Base-by-base conservation (phyloP, 2,797 vertebrate species). In the Orientallactaga sibirica region DNA sequence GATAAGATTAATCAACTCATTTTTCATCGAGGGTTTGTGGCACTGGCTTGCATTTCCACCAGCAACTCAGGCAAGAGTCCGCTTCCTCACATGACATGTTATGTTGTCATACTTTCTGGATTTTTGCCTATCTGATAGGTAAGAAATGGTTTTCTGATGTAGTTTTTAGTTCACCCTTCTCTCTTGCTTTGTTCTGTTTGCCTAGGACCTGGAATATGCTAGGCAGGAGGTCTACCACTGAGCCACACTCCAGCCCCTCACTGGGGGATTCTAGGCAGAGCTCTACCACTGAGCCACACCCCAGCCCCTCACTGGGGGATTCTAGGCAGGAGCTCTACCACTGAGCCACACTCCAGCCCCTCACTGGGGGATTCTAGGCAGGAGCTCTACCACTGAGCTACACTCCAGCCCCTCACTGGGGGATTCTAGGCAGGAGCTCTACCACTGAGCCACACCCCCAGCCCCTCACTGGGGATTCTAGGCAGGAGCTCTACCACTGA, bases 71-170 rank as follows among this genome's bases (percentile, higher is more conserved):
- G 33, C 7, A 10, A 22, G 43, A 27, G 20, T 48, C 80, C 37
- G 3, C 61, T 37, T 61, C 83, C 52, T 22, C 66, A 70, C 4
- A 18, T 24, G 1, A 4, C 16, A 41, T 76, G 62, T 41, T 52
- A 75, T 29, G 92, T 25, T 24, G 71, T 77, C 86, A 22, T 12
- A 27, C 12, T 16, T 58, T 73, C 64, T 85, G 94, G 81, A 76
- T 19, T 27, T 52, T 8, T 89, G 89, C 95, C 95, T 77, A 70
- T 93, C 94, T 88, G 91, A 96, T 92, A 84, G 88, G 79, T 37
- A 83, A 92, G 84, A 88, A 62, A 83, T 14, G 37, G 27, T 15
- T 55, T 88, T 70, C 27, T 58, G 86, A 62, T 74, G 7, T 58
- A 18, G 10, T 71, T 61, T 48, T 83, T 43, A 75, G 41, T 27